phyloP scores from a whole-genome alignment of 2,888 invertebrate genomes.

The Conops quadrifasciatus region DNA sequence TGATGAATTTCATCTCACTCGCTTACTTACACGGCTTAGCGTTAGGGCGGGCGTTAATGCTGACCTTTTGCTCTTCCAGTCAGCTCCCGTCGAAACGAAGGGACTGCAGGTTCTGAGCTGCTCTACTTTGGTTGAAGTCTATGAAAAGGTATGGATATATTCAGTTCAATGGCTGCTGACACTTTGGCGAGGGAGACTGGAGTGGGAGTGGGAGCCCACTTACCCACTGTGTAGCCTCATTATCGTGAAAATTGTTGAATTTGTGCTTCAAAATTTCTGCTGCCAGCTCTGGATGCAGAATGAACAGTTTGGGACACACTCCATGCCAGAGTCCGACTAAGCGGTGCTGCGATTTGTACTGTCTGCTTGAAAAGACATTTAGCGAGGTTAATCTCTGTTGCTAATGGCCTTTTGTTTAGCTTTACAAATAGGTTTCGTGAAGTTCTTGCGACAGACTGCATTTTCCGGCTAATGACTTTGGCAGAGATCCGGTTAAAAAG shows the following conservation, averaged over 20 bases:
- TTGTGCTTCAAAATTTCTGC: conserved; percentile 44
- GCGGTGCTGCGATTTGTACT: conserved; percentile 47
- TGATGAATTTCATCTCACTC: too few species aligned
- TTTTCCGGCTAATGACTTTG: conserved; percentile 45
- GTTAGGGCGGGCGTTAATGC: too few species aligned
- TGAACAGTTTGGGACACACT: conserved; percentile 55
- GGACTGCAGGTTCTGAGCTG: too few species aligned
- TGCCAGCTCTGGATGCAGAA: conserved; percentile 58
- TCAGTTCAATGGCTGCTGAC: too few species aligned
- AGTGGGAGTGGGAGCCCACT: too few species aligned
- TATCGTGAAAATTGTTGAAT: conserved; percentile 49
- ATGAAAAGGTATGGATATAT: too few species aligned
- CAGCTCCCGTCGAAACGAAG: too few species aligned
- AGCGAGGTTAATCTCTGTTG: background rate
- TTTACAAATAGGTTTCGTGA: conserved; percentile 61
- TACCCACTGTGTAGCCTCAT: conserved; percentile 51
- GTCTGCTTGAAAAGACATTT: conserved; percentile 39
- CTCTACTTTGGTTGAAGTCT: too few species aligned
- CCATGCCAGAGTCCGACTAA: conserved; percentile 61
- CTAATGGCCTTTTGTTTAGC: too few species aligned
- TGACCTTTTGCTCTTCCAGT: too few species aligned
- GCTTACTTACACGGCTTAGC: too few species aligned
- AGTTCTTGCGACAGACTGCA: conserved; percentile 57
- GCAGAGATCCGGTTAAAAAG: conserved; percentile 56
- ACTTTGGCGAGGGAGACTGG: too few species aligned